Percentiles rank a stretch among this genome's conserved stretches.
These are phyloP conservation scores for Macrobrachium nipponense DNA, from an alignment of 1,140 invertebrate genomes.

Conservation along the genomic window DNA sequence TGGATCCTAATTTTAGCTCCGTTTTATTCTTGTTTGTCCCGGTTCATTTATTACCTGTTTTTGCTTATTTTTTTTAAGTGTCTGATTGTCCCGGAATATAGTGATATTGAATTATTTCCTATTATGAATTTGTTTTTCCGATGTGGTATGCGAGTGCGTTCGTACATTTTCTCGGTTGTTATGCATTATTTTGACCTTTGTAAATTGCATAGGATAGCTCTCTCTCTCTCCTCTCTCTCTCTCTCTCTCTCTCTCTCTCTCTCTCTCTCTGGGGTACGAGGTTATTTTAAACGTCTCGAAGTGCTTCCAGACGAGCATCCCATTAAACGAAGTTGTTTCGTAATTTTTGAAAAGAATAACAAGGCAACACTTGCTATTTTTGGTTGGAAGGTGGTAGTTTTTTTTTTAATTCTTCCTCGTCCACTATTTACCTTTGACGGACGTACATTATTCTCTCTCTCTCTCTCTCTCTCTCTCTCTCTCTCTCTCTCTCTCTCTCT, in stretches of 20 bases:
- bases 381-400: not conserved
- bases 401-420: not conserved
- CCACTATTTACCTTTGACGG: not conserved
- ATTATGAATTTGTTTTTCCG: too few species aligned
- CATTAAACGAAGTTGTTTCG: too few species aligned
- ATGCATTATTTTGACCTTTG: not conserved
- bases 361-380: too few species aligned
- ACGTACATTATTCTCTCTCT: not conserved
- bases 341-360: too few species aligned
- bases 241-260: slow-evolving; percentile 24
- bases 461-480: slow-evolving; percentile 27
- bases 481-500: slow-evolving; percentile 41
- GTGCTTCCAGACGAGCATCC: not conserved
- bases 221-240: not conserved
- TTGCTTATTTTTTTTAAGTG: too few species aligned
- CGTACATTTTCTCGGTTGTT: too few species aligned
- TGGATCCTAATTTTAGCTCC: too few species aligned
- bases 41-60: too few species aligned
- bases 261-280: not conserved
- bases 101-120: too few species aligned
- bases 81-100: too few species aligned
- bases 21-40: too few species aligned
- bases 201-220: not conserved
- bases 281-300: not conserved
- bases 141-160: too few species aligned